phyloP scores from a whole-genome alignment of 2,888 invertebrate species.

The Caradrina clavipalpis region DNA sequence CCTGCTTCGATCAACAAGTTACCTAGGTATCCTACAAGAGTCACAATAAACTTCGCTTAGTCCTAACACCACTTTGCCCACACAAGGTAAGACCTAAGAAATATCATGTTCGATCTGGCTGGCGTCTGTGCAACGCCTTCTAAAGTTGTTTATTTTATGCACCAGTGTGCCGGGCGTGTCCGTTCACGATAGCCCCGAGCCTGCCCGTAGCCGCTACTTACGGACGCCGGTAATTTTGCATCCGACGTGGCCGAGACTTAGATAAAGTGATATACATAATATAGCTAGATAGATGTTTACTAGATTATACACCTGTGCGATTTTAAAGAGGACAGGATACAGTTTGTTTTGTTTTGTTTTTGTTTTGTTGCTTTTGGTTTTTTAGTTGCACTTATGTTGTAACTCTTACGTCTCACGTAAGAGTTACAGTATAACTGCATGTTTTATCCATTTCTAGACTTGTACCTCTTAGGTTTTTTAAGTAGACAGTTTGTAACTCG shows the following conservation, averaged over 20 bases:
- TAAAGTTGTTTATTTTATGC: constrained; percentile 71
- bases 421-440: too few relatives aligned
- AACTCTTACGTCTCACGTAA: too few relatives aligned
- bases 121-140: constrained; percentile 51
- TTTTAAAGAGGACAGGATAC: constrained; percentile 47
- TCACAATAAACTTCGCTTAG: neutral
- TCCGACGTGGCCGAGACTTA: constrained; percentile 58
- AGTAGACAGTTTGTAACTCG: too few relatives aligned
- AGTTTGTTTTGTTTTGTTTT: neutral
- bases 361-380: neutral
- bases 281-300: constrained; percentile 33
- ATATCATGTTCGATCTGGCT: constrained; percentile 22
- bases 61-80: neutral
- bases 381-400: too few relatives aligned
- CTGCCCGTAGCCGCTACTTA: constrained; percentile 77
- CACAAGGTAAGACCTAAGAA: constrained; percentile 19
- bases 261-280: constrained; percentile 52
- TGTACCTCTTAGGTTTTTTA: too few relatives aligned
- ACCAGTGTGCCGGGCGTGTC: constrained; percentile 75
- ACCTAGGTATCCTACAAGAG: neutral
- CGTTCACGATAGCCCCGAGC: constrained; percentile 79
- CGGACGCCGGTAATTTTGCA: constrained; percentile 65
- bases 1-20: too few relatives aligned
- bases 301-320: constrained; percentile 61
- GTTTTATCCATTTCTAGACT: too few relatives aligned